phyloP scores from a whole-genome alignment of 1,140 invertebrate genomes.

The Bicyclus anynana region DNA sequence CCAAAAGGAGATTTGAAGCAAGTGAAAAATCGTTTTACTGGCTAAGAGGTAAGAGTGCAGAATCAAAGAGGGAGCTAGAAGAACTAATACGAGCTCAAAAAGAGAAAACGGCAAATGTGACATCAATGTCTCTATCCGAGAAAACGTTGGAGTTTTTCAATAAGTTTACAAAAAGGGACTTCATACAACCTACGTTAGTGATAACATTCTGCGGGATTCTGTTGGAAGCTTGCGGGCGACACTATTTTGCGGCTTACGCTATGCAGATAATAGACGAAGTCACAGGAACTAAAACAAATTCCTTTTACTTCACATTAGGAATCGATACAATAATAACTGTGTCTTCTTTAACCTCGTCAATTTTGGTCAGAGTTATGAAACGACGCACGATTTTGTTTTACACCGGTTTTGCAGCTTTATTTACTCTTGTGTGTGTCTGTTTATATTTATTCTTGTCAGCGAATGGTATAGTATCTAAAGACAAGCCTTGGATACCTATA shows the following conservation, averaged over 20 bases:
- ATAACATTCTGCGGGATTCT: conserved; percentile 35
- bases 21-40: conserved; percentile 47
- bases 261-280: conserved; percentile 49
- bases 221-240: conserved; percentile 51
- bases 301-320: conserved; percentile 48
- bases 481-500: conserved; percentile 41
- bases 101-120: conserved; percentile 12
- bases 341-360: conserved; percentile 45
- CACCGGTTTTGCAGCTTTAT: conserved; percentile 40
- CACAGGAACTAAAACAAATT: conserved; percentile 37
- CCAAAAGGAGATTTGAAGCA: conserved; percentile 38
- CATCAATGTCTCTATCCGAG: background rate
- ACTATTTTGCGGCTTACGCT: conserved; percentile 58
- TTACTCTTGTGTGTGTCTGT: conserved; percentile 35
- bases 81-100: conserved; percentile 47
- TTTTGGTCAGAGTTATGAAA: conserved; percentile 48
- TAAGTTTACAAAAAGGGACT: conserved; percentile 52
- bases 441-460: conserved; percentile 38
- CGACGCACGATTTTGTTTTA: conserved; percentile 47
- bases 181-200: conserved; percentile 47
- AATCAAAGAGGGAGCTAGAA: conserved; percentile 38
- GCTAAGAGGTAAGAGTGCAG: conserved; percentile 39
- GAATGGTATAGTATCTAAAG: conserved; percentile 35
- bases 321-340: conserved; percentile 54
- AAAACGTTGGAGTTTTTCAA: conserved; percentile 31